These are phyloP conservation scores for Ceratothoa steindachneri DNA, from an alignment of 2,888 invertebrate genomes.

Conservation along the genomic window DNA sequence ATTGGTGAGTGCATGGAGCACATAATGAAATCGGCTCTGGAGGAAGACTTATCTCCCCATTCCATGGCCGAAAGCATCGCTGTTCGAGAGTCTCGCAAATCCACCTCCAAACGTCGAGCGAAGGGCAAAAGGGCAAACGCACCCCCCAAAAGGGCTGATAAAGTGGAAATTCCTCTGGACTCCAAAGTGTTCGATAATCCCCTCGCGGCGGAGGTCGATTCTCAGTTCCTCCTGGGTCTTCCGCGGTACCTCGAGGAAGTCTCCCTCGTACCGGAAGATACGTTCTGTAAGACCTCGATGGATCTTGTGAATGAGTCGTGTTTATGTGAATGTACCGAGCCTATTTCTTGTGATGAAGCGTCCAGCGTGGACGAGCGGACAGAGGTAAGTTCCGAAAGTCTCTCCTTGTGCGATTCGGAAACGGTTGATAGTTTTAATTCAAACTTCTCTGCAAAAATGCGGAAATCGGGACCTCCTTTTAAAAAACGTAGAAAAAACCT, in stretches of 20 bases:
- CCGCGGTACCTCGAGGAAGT: neutral
- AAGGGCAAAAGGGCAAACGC: neutral
- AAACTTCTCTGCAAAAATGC: conserved; percentile 16
- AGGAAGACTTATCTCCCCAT: neutral
- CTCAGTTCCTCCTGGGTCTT: conserved; percentile 26
- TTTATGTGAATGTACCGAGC: conserved; percentile 37
- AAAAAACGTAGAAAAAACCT: conserved; percentile 46
- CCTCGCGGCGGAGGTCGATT: conserved; percentile 41
- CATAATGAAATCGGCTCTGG: conserved; percentile 29
- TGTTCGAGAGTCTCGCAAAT: neutral
- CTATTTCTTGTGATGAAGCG: conserved; percentile 39
- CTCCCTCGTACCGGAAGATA: neutral
- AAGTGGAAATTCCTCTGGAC: conserved; percentile 21
- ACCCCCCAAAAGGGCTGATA: neutral
- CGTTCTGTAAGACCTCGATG: neutral
- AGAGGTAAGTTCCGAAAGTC: conserved; percentile 45
- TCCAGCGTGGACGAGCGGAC: conserved; percentile 46
- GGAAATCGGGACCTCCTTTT: conserved; percentile 33
- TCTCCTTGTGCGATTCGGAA: conserved; percentile 46
- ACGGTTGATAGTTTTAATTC: conserved; percentile 28
- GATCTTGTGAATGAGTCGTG: conserved; percentile 21
- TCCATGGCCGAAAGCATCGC: neutral
- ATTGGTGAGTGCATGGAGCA: conserved; percentile 40
- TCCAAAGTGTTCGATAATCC: conserved; percentile 40
- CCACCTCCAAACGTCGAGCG: neutral